These are phyloP conservation scores for Habroteleia sp. DNA, from an alignment of 2,888 invertebrate species.

Conservation along the genomic window DNA sequence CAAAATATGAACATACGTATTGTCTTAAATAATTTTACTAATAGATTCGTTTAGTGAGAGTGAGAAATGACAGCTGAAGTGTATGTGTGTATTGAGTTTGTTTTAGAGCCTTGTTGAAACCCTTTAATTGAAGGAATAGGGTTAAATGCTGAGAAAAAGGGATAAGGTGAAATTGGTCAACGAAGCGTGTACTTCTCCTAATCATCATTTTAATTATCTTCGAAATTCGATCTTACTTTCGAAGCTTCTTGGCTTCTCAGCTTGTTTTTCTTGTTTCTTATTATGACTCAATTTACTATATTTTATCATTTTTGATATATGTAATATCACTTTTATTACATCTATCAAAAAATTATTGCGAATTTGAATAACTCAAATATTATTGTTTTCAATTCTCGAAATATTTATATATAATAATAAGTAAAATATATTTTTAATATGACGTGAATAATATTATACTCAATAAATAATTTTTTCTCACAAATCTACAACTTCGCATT, in stretches of 20 bases:
- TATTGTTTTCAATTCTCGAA: no score
- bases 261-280: conserved; percentile 14
- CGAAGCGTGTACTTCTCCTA: conserved; percentile 74
- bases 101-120: conserved; percentile 46
- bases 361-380: no score
- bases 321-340: no score
- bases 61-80: conserved; percentile 21
- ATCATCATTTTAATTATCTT: conserved; percentile 79
- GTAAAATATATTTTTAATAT: no score
- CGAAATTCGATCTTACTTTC: conserved; percentile 76
- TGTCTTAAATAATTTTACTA: not conserved
- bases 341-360: no score
- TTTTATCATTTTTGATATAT: not conserved
- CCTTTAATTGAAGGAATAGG: conserved; percentile 54
- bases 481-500: no score
- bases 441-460: no score
- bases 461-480: no score
- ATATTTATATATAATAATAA: no score
- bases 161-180: conserved; percentile 73
- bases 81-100: conserved; percentile 43
- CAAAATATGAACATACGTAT: no score
- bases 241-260: conserved; percentile 66
- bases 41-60: not conserved
- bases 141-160: conserved; percentile 55
- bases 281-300: conserved; percentile 18